Conservation (phyloP, 2,797 vertebrate genomes). For the Fundulus diaphanus region DNA sequence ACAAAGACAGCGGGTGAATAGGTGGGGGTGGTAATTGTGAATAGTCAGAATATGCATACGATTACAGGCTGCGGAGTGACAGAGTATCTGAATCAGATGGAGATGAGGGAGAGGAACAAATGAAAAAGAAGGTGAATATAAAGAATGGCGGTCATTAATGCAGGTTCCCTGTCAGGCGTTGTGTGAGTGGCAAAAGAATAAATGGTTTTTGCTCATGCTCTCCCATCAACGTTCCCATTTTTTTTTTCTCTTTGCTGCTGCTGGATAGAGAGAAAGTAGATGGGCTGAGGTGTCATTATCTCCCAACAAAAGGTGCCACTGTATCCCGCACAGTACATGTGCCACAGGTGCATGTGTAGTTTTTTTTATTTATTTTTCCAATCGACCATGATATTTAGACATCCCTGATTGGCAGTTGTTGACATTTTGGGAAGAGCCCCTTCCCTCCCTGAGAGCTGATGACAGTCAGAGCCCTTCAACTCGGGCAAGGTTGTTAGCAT, state of each 20-base stretch:
- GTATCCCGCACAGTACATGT: slow-evolving; percentile 20
- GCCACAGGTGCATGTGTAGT: slow-evolving; percentile 26
- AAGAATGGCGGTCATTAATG: slow-evolving; percentile 52
- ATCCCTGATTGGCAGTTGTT: slow-evolving; percentile 61
- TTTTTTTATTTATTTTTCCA: background rate
- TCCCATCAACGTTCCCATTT: slow-evolving; percentile 33
- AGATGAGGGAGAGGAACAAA: slow-evolving; percentile 37
- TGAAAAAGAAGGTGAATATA: slow-evolving; percentile 31
- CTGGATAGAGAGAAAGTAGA: slow-evolving; percentile 21
- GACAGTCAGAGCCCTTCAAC: slow-evolving; percentile 45
- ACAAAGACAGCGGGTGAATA: slow-evolving; percentile 36
- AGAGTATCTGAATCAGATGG: slow-evolving; percentile 45
- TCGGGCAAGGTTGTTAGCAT: slow-evolving; percentile 50
- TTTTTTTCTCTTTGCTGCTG: slow-evolving; percentile 27
- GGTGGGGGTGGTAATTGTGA: slow-evolving; percentile 28
- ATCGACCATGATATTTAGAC: slow-evolving; percentile 64
- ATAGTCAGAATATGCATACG: slow-evolving; percentile 48
- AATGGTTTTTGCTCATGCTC: slow-evolving; percentile 19
- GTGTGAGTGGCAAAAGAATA: slow-evolving; percentile 33
- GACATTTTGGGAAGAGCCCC: slow-evolving; percentile 65
- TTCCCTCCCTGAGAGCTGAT: slow-evolving; percentile 41
- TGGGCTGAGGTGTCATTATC: slow-evolving; percentile 30
- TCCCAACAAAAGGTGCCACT: slow-evolving; percentile 31
- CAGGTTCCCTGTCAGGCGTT: slow-evolving; percentile 20
- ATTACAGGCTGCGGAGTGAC: slow-evolving; percentile 31